phyloP scores from a whole-genome alignment of 2,113 vertebrate species.

The Notechis scutatus region DNA sequence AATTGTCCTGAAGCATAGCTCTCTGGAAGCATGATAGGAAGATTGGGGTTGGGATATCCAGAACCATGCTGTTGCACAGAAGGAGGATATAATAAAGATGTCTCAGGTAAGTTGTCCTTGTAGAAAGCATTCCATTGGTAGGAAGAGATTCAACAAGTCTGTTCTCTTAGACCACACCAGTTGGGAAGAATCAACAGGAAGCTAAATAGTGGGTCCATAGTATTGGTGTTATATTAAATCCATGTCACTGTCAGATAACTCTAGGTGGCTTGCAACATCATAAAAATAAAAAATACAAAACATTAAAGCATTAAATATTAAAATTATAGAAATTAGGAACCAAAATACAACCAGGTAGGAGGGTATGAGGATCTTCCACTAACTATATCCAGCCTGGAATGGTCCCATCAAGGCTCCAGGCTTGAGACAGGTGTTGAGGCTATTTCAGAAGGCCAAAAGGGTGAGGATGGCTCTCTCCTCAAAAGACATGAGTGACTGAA shows the following conservation, averaged over 20 bases:
- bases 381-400: too few species aligned
- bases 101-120: not conserved
- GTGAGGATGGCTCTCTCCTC: not conserved
- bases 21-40: not conserved
- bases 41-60: not conserved
- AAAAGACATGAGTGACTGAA: not conserved
- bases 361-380: too few species aligned
- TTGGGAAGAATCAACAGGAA: not conserved
- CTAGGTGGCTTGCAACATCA: not conserved
- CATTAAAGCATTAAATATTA: not conserved
- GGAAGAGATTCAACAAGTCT: not conserved
- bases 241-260: not conserved
- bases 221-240: not conserved
- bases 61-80: not conserved
- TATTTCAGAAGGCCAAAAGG: not conserved
- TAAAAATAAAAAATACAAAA: not conserved
- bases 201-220: not conserved
- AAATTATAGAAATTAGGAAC: not conserved
- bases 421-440: not conserved
- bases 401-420: not conserved
- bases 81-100: not conserved
- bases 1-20: not conserved
- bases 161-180: not conserved
- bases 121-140: not conserved
- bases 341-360: not conserved